Evolutionary conservation across 2,888 invertebrate species (phyloP), one percentile per base, ranked within the genome.

Genomic region (Heteromyza rotundicornis): DNA sequence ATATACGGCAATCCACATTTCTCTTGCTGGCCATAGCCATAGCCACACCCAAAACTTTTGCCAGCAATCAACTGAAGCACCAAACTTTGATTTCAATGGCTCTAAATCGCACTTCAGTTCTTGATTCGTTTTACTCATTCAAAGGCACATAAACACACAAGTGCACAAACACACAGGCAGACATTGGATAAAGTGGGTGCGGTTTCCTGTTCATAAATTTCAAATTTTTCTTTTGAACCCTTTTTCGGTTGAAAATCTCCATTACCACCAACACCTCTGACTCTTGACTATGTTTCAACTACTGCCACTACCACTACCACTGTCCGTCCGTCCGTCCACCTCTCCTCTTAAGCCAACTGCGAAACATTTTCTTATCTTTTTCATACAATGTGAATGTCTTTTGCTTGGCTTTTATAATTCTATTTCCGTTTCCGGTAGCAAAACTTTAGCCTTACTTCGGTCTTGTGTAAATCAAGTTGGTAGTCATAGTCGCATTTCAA

Each of bases 171-270:
- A n/a, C n/a, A n/a, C n/a, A n/a, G n/a, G n/a, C n/a, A n/a, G n/a
- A 58, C 55, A 63, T 61, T 63, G 63, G 56, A 62, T 27, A 58
- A 64, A 67, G 67, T 67, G 65, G 67, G 64, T 74, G 76, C 62
- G 77, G 77, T 75, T 77, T 71, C 69, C 76, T 76, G 70, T 76
- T 78, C 77, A 78, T 78, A 78, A 78, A 78, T 78, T 78, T 72
- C 14, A n/a, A 47, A 47, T 19, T 20, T 47, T 47, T 47, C 20
- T 47, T 17, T 19, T 47, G 47, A 47, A 19, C 20, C 19, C 20
- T 47, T 47, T 47, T 47, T 47, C 14, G 40, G 40, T n/a, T 40
- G 8, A n/a, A 7, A 12, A 14, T n/a, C 16, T 8, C 40, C n/a
- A 14, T 3, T 40, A 7, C 10, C 40, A 7, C 14, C n/a, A 3